A percentile compares a stretch with the other conserved stretches of the same genome.
phyloP scores from a whole-genome alignment of 1,140 invertebrate genomes.

The Calephelis nemesis region DNA sequence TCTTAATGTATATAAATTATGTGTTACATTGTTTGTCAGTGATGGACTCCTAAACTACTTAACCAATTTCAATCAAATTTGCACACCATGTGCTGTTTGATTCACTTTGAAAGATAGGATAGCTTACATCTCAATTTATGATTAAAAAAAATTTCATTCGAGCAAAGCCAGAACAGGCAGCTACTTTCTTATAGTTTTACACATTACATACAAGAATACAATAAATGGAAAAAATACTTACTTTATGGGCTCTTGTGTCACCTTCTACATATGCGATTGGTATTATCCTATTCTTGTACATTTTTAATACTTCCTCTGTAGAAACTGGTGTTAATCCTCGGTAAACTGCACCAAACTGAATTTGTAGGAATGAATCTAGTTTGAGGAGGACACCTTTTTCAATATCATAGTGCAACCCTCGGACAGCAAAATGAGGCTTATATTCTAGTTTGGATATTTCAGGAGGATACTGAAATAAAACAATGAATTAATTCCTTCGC shows the following conservation, averaged over 20 bases:
- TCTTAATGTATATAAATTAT: too few species aligned
- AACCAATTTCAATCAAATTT: too few species aligned
- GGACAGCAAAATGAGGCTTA: slow-evolving; percentile 93
- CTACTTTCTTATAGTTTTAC: too few species aligned
- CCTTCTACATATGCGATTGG: slow-evolving; percentile 91
- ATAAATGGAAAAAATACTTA: slow-evolving; percentile 35
- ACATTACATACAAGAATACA: too few species aligned
- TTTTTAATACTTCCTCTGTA: slow-evolving; percentile 90
- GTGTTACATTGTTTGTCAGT: too few species aligned
- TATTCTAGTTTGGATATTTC: slow-evolving; percentile 91
- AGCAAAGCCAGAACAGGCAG: too few species aligned
- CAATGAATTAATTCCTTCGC: neutral
- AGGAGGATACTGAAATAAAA: slow-evolving; percentile 90
- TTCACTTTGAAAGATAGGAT: too few species aligned
- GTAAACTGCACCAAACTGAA: slow-evolving; percentile 97
- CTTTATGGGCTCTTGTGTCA: slow-evolving; percentile 78
- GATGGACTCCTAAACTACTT: too few species aligned
- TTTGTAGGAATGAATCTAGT: slow-evolving; percentile 97
- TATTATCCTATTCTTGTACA: slow-evolving; percentile 93
- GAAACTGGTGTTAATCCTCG: slow-evolving; percentile 89
- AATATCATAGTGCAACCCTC: slow-evolving; percentile 97
- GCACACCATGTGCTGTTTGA: too few species aligned
- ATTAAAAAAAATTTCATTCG: too few species aligned
- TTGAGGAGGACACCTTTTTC: slow-evolving; percentile 97
- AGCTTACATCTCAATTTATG: too few species aligned